Percentiles rank a stretch among this genome's conserved stretches.
Conservation (phyloP, 2,797 vertebrate genomes). For the Mycteria americana region DNA sequence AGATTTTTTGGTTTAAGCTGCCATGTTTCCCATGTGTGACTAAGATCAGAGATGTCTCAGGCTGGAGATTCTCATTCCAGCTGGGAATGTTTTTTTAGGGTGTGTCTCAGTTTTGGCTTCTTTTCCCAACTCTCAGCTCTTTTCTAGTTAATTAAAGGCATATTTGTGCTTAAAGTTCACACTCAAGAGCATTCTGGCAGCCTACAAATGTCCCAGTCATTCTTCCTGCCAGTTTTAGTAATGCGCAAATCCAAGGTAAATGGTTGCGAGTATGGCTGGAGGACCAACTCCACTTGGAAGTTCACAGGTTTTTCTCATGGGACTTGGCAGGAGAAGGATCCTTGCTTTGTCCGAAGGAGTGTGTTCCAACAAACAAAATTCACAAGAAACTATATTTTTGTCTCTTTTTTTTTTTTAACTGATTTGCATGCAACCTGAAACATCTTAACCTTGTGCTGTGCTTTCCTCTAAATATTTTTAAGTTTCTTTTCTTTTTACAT, state of each 20-base stretch:
- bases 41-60: constrained; percentile 48
- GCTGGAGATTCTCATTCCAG: constrained; percentile 39
- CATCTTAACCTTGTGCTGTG: background rate
- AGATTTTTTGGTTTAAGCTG: background rate
- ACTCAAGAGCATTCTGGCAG: constrained; percentile 16
- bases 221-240: background rate
- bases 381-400: background rate
- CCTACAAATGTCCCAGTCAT: background rate
- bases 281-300: background rate
- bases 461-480: background rate
- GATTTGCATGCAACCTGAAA: background rate
- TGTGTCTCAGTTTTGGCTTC: constrained; percentile 47
- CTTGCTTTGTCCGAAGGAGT: background rate
- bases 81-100: constrained; percentile 56
- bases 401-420: background rate
- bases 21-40: constrained; percentile 31
- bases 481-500: background rate
- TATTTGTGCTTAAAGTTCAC: constrained; percentile 30
- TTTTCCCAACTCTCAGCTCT: constrained; percentile 22
- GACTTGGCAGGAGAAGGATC: background rate
- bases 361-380: background rate
- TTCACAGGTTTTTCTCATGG: background rate
- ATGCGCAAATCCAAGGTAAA: background rate
- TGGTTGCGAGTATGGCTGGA: background rate
- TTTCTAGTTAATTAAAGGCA: constrained; percentile 52